A percentile compares a stretch with the other conserved stretches of the same genome.
Evolutionary conservation across 1,140 invertebrate species (phyloP).

Genomic region (Epicauta chinensis): DNA sequence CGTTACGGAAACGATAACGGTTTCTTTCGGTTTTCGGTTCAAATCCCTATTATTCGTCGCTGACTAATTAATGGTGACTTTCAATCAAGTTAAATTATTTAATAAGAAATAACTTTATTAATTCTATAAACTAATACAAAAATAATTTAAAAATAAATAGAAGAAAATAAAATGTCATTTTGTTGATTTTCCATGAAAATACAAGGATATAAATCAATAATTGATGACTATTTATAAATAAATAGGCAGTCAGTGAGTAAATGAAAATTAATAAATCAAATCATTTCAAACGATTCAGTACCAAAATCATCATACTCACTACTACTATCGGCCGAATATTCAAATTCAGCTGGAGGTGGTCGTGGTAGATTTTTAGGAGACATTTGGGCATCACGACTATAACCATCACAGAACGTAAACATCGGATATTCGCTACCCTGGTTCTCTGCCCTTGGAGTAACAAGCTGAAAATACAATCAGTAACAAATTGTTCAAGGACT

Average conservation of each 20-base stretch:
- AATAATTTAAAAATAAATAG: not conserved
- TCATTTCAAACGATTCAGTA: slow-evolving; percentile 66
- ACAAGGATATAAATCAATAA: no score
- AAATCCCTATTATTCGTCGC: no score
- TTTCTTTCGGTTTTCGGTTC: no score
- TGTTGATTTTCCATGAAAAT: no score
- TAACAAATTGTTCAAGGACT: no score
- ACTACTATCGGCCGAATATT: slow-evolving; percentile 47
- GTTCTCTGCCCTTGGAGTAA: slow-evolving; percentile 47
- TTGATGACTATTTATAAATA: no score
- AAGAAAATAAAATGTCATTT: no score
- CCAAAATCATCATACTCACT: slow-evolving; percentile 41
- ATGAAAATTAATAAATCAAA: slow-evolving; percentile 38
- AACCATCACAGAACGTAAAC: slow-evolving; percentile 71
- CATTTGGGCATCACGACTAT: slow-evolving; percentile 50
- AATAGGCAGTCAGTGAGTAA: not conserved
- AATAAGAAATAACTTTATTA: no score
- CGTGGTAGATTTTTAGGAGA: slow-evolving; percentile 41
- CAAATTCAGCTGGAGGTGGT: slow-evolving; percentile 47
- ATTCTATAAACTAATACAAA: no score
- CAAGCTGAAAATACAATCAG: slow-evolving; percentile 54
- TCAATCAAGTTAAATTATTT: no score
- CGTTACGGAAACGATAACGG: no score
- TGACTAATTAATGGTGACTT: no score
- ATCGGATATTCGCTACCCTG: slow-evolving; percentile 67